Conservation (phyloP, 2,888 invertebrate genomes). For the Calameuta pallipes region DNA sequence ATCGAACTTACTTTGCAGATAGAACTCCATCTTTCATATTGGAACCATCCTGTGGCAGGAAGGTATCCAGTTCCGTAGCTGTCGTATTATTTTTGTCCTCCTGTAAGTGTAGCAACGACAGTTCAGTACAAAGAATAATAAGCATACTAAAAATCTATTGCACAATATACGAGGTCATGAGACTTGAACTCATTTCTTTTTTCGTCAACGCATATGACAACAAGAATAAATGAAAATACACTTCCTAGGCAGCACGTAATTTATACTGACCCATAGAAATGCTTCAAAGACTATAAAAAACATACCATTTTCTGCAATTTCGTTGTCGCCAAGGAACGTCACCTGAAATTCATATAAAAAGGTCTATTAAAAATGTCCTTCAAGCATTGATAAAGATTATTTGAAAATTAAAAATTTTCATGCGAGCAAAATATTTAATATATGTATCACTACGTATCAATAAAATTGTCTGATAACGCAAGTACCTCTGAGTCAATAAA, state of each 20-base stretch:
- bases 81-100: conserved; percentile 48
- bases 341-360: neutral
- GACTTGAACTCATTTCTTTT: no score
- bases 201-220: no score
- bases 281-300: neutral
- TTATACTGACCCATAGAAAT: neutral
- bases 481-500: no score
- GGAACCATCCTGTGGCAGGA: conserved; percentile 78
- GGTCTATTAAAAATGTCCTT: neutral
- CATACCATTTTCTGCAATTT: neutral
- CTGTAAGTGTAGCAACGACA: conserved; percentile 10
- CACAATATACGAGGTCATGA: no score
- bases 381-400: no score
- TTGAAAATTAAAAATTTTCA: neutral
- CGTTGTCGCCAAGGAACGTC: neutral
- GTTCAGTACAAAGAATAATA: no score
- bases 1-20: conserved; percentile 51
- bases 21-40: conserved; percentile 59
- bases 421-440: neutral
- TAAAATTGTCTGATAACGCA: no score
- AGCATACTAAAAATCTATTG: no score
- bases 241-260: no score
- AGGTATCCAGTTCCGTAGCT: conserved; percentile 84
- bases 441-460: neutral
- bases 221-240: no score